Evolutionary conservation across 30 jellyfish, hydroid and myxozoan species (phyloP).

Genomic region (Aurelia coerulea): DNA sequence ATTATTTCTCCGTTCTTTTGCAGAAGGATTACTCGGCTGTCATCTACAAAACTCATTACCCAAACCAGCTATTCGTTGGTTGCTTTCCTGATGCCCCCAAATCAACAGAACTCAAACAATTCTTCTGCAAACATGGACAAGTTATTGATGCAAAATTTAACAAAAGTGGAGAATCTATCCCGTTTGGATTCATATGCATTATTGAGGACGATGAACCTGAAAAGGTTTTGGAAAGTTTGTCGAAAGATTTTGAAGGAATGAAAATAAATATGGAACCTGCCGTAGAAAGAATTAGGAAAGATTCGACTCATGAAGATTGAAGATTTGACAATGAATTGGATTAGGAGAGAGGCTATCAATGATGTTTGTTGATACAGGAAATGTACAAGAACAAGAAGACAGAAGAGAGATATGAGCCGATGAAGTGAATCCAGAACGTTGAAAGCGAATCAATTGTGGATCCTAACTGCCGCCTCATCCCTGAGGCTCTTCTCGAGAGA

Average conservation of each 20-base stretch:
- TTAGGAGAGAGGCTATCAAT: too few species aligned
- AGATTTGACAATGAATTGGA: too few species aligned
- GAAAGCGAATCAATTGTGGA: too few species aligned
- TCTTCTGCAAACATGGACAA: conserved; percentile 51
- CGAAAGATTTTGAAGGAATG: conserved; percentile 38
- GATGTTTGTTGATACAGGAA: too few species aligned
- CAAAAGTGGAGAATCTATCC: conserved; percentile 47
- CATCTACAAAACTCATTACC: conserved; percentile 55
- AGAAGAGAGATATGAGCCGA: too few species aligned
- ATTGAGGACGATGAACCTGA: conserved; percentile 52
- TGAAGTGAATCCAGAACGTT: too few species aligned
- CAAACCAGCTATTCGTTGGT: conserved; percentile 66
- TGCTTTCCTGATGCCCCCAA: conserved; percentile 65
- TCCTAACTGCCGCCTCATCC: too few species aligned
- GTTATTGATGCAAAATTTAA: conserved; percentile 60
- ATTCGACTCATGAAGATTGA: conserved; percentile 11
- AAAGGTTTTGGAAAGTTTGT: conserved; percentile 15
- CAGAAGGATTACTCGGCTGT: conserved; percentile 70
- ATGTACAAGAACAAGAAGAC: too few species aligned
- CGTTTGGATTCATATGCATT: conserved; percentile 52
- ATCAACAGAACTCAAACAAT: conserved; percentile 38
- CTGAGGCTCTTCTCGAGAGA: too few species aligned
- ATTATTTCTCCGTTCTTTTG: not conserved
- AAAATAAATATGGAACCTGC: conserved; percentile 46
- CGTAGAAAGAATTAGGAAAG: conserved; percentile 57